These are phyloP conservation scores for Danaus melanippus DNA, from an alignment of 1,140 invertebrate genomes.

Conservation along the genomic window DNA sequence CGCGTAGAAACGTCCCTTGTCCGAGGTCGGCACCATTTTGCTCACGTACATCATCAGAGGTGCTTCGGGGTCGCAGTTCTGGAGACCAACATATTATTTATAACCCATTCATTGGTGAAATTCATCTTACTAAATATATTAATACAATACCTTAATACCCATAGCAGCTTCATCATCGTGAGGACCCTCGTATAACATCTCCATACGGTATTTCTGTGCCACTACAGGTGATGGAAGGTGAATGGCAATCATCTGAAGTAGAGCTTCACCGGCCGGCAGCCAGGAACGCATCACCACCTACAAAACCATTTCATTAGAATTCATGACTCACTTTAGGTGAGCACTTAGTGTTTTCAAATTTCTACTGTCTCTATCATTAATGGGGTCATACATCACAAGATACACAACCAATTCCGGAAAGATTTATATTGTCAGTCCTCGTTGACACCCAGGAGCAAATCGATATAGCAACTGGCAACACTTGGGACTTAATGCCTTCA, in stretches of 20 bases:
- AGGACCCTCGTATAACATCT: slow-evolving; percentile 99
- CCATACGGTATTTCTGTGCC: slow-evolving; percentile 99
- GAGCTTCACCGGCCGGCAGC: slow-evolving; percentile 98
- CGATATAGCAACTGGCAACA: slow-evolving; percentile 35
- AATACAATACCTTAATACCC: slow-evolving; percentile 81
- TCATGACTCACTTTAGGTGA: too few species aligned
- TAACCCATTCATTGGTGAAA: background rate
- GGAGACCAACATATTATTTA: background rate
- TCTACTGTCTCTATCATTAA: slow-evolving; percentile 25
- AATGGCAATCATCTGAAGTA: slow-evolving; percentile 99
- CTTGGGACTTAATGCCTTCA: slow-evolving; percentile 28
- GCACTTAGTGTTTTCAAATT: background rate
- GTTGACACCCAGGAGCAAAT: slow-evolving; percentile 38
- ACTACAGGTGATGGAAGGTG: slow-evolving; percentile 99
- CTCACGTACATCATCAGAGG: slow-evolving; percentile 99
- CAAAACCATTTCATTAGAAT: slow-evolving; percentile 14
- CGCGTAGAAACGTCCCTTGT: slow-evolving; percentile 99
- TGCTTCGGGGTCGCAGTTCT: slow-evolving; percentile 79
- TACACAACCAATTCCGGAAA: slow-evolving; percentile 35
- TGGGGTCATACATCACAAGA: slow-evolving; percentile 24
- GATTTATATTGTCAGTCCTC: slow-evolving; percentile 30
- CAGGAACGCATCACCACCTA: slow-evolving; percentile 98
- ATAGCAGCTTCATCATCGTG: slow-evolving; percentile 96
- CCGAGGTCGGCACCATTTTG: slow-evolving; percentile 99
- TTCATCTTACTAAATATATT: background rate